Conservation (phyloP, 2,797 vertebrate genomes). For the Argya squamiceps region DNA sequence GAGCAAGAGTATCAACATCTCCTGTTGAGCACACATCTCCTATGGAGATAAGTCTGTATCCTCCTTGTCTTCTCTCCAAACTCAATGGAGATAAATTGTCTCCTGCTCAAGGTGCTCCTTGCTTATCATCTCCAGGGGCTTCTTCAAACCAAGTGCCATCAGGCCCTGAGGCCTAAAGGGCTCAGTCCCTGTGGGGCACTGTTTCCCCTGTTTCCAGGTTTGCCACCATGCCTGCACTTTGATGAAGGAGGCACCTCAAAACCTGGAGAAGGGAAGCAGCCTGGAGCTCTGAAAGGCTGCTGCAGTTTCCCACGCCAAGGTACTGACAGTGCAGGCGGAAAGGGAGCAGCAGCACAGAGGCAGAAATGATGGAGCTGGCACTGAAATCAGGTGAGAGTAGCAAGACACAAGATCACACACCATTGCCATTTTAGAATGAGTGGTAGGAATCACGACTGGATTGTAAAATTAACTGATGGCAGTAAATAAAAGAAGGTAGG, state of each 20-base stretch:
- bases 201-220: neutral
- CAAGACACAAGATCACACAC: neutral
- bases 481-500: neutral
- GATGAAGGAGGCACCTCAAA: neutral
- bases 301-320: rapidly evolving
- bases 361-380: neutral
- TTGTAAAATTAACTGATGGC: neutral
- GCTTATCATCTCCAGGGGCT: neutral
- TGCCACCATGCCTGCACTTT: rapidly evolving
- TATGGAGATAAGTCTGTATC: neutral
- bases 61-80: neutral
- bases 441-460: neutral
- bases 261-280: neutral
- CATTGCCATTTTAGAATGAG: neutral
- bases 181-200: neutral
- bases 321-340: neutral
- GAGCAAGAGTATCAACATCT: neutral
- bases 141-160: neutral
- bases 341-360: neutral
- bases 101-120: neutral
- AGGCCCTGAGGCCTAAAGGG: neutral
- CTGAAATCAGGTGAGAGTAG: neutral
- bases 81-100: neutral
- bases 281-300: neutral
- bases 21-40: neutral